Evolutionary conservation across 2,888 invertebrate species (phyloP).

Genomic region (Dynastes hyllus): DNA sequence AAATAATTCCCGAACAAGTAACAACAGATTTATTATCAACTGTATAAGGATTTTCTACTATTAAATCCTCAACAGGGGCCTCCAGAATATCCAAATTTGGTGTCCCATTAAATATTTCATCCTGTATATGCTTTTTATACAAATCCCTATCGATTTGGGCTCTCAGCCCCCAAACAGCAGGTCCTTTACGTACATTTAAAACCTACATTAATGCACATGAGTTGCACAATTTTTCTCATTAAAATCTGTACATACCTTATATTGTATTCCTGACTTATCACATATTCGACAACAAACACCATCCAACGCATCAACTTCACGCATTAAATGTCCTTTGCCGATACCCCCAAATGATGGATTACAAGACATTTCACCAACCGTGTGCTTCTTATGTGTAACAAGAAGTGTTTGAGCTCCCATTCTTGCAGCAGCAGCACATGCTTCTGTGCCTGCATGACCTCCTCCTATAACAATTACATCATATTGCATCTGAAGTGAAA

Average conservation of each 20-base stretch:
- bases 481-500: conserved; percentile 61
- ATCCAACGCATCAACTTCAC: conserved; percentile 91
- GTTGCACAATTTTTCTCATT: background rate
- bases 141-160: conserved; percentile 90
- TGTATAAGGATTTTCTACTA: conserved; percentile 71
- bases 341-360: conserved; percentile 96
- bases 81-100: conserved; percentile 80
- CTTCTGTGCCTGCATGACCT: conserved; percentile 94
- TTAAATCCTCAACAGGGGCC: conserved; percentile 86
- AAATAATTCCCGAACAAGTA: conserved; percentile 73
- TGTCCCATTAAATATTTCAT: conserved; percentile 77
- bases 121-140: conserved; percentile 85
- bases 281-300: conserved; percentile 88
- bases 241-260: conserved; percentile 73
- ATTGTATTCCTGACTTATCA: conserved; percentile 86
- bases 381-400: conserved; percentile 87
- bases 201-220: conserved; percentile 69
- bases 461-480: conserved; percentile 92
- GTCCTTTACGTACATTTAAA: conserved; percentile 87
- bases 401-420: conserved; percentile 87
- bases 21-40: conserved; percentile 58
- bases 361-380: conserved; percentile 94
- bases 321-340: conserved; percentile 91
- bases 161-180: conserved; percentile 91
- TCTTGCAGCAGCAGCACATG: conserved; percentile 86